phyloP scores from a whole-genome alignment of 2,113 vertebrate genomes.

The Chlorodrepanis virens region DNA sequence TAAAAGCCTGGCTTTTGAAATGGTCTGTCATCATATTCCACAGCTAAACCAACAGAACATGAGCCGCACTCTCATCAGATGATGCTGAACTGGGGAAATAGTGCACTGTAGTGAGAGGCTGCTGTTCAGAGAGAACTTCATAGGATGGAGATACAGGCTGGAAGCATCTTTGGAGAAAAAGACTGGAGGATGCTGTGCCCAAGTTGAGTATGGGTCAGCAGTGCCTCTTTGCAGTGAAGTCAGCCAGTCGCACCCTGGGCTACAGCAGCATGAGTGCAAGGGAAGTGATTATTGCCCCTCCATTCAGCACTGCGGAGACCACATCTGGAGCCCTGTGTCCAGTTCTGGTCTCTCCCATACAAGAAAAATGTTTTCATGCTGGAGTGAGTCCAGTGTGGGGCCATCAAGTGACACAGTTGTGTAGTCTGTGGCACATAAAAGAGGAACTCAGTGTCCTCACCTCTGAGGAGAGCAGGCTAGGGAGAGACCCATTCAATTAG shows the following conservation, averaged over 20 bases:
- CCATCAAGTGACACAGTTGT: not conserved
- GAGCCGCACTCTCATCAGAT: not conserved
- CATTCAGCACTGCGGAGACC: not conserved
- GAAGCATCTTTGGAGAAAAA: not conserved
- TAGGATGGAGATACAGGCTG: not conserved
- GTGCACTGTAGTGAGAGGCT: not conserved
- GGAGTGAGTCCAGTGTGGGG: not conserved
- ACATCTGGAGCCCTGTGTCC: not conserved
- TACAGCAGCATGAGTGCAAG: not conserved
- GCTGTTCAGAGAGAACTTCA: not conserved
- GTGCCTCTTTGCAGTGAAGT: not conserved
- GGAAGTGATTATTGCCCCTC: not conserved
- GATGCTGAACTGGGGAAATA: not conserved
- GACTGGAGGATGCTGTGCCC: not conserved
- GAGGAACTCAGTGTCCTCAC: not conserved
- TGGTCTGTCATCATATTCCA: not conserved
- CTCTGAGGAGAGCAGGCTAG: not conserved
- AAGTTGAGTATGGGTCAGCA: not conserved
- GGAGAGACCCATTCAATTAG: not conserved
- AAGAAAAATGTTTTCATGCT: not conserved
- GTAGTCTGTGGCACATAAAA: not conserved
- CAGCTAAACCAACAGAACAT: not conserved
- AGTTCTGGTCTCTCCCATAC: not conserved
- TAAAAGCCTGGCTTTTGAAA: not conserved
- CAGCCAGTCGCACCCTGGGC: not conserved